phyloP scores from a whole-genome alignment of 2,113 vertebrate genomes.

The Sturnira hondurensis region DNA sequence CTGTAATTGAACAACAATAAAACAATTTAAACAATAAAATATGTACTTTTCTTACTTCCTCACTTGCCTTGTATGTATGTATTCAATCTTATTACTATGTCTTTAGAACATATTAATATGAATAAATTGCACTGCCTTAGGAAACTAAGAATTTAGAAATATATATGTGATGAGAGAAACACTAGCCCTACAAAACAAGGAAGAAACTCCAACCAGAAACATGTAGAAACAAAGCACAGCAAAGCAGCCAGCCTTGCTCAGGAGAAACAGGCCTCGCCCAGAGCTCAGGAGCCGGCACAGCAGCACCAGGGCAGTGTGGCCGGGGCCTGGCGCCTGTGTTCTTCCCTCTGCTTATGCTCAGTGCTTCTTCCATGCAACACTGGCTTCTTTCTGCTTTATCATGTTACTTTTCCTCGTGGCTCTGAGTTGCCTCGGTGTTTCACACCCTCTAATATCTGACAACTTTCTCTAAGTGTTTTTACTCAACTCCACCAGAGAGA shows the following conservation, averaged over 20 bases:
- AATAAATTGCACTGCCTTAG: not conserved
- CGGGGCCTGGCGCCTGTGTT: rapidly evolving
- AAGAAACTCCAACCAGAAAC: not conserved
- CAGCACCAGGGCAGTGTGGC: no score
- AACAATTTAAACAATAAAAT: no score
- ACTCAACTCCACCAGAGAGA: not conserved
- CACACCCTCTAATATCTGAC: not conserved
- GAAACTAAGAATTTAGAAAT: not conserved
- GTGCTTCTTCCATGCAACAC: not conserved
- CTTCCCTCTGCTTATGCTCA: not conserved
- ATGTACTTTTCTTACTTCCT: not conserved
- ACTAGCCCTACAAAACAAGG: not conserved
- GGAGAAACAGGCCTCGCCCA: not conserved
- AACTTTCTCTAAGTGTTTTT: not conserved
- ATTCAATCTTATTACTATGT: not conserved
- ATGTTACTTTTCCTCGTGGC: not conserved
- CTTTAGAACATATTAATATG: not conserved
- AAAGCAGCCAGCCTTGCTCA: not conserved
- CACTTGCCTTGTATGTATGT: not conserved
- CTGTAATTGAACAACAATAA: no score
- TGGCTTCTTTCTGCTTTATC: not conserved
- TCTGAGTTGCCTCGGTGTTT: not conserved
- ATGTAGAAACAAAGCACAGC: not conserved
- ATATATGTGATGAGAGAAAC: not conserved
- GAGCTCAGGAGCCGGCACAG: rapidly evolving